phyloP scores from a whole-genome alignment of 2,888 invertebrate genomes.

The Rambutsinella grinnellia region DNA sequence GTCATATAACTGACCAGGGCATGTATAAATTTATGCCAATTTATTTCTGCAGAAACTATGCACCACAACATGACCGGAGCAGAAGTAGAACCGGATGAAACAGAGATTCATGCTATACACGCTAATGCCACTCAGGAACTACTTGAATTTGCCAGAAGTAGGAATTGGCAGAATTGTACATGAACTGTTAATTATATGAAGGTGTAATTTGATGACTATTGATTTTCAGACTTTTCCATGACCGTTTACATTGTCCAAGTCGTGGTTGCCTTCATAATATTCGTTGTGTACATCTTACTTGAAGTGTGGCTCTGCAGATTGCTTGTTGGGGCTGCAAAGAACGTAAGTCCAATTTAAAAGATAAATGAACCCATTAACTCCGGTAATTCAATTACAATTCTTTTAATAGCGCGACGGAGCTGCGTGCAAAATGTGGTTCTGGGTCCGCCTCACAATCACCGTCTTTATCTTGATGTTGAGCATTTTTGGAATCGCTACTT shows the following conservation, averaged over 20 bases:
- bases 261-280: slow-evolving; percentile 45
- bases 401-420: slow-evolving; percentile 53
- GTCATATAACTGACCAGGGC: too few species aligned
- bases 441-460: slow-evolving; percentile 54
- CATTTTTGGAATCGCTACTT: slow-evolving; percentile 53
- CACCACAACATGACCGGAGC: slow-evolving; percentile 21
- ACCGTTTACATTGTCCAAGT: slow-evolving; percentile 44
- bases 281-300: slow-evolving; percentile 42
- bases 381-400: not conserved
- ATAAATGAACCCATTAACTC: not conserved
- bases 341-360: slow-evolving; percentile 41
- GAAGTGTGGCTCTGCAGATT: slow-evolving; percentile 54
- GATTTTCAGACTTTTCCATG: slow-evolving; percentile 29
- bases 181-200: not conserved
- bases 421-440: slow-evolving; percentile 60
- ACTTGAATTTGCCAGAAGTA: slow-evolving; percentile 46
- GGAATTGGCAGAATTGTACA: not conserved
- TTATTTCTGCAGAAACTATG: slow-evolving; percentile 6
- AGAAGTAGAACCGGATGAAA: slow-evolving; percentile 20
- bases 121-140: slow-evolving; percentile 43
- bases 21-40: too few species aligned
- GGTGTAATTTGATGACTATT: not conserved
- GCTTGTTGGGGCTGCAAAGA: slow-evolving; percentile 46
- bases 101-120: slow-evolving; percentile 24
- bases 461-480: slow-evolving; percentile 55